These are phyloP conservation scores for Lagorchestes hirsutus DNA, from an alignment of 2,797 vertebrate species.

Conservation along the genomic window DNA sequence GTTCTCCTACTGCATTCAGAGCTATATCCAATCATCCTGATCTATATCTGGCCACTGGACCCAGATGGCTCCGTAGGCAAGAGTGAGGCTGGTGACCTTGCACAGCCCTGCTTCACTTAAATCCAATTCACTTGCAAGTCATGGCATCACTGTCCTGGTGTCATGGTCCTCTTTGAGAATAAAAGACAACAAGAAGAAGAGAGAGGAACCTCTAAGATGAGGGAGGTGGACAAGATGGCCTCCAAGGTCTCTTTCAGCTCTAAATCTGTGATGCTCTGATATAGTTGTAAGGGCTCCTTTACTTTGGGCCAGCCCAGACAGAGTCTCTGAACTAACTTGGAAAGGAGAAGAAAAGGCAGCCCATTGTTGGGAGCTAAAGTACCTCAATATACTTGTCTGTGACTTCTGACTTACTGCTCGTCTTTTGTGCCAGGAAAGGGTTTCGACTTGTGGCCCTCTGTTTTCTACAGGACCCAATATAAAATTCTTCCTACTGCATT, in stretches of 20 bases:
- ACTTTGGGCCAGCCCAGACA: not conserved
- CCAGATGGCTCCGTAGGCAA: no score
- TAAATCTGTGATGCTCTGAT: not conserved
- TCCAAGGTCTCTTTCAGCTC: not conserved
- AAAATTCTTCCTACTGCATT: not conserved
- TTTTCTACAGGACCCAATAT: not conserved
- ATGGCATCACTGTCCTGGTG: no score
- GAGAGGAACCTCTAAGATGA: not conserved
- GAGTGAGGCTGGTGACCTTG: no score
- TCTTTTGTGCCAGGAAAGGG: not conserved
- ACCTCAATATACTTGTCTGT: not conserved
- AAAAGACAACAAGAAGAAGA: no score
- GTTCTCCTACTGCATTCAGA: no score
- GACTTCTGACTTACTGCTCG: not conserved
- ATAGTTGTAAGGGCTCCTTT: not conserved
- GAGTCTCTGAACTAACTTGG: not conserved
- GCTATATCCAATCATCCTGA: no score
- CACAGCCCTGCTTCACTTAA: no score
- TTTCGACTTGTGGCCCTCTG: not conserved
- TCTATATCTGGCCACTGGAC: no score
- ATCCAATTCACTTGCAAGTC: no score
- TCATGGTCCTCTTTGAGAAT: no score
- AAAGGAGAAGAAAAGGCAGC: conserved; percentile 7
- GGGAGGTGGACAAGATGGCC: not conserved
- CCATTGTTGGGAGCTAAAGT: not conserved